A percentile compares a stretch with the other conserved stretches of the same genome.
These are phyloP conservation scores for Phoebastria nigripes DNA, from an alignment of 2,797 vertebrate genomes.

Conservation along the genomic window DNA sequence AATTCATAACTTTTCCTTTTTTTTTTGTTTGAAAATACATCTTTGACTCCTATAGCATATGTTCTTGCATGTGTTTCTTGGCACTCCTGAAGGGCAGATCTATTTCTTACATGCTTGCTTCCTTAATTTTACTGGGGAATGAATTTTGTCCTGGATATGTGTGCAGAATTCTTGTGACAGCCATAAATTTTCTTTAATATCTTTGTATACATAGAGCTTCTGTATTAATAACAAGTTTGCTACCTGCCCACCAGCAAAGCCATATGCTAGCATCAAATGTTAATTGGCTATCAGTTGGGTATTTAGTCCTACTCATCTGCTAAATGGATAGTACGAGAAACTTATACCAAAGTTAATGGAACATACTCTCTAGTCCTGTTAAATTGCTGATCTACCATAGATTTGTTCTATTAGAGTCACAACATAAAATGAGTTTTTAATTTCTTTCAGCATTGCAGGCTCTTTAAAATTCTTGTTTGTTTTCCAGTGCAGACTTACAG, in stretches of 20 bases:
- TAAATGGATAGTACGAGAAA: background rate
- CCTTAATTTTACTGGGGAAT: conserved; percentile 8
- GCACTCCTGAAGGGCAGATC: conserved; percentile 54
- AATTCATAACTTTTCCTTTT: background rate
- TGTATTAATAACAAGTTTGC: background rate
- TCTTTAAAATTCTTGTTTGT: background rate
- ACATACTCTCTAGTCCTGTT: background rate
- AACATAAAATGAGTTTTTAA: background rate
- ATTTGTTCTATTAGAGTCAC: background rate
- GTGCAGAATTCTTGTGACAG: conserved; percentile 37
- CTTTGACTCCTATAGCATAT: conserved; percentile 28
- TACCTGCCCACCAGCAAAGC: conserved; percentile 42
- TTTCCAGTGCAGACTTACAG: background rate
- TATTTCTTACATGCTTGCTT: conserved; percentile 37
- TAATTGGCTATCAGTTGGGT: conserved; percentile 14
- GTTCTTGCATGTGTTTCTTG: conserved; percentile 48
- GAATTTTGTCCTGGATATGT: background rate
- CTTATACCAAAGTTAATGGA: background rate
- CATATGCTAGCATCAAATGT: conserved; percentile 40
- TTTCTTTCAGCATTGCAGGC: background rate
- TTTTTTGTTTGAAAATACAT: background rate
- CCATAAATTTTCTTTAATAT: conserved; percentile 13
- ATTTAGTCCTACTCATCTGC: conserved; percentile 5
- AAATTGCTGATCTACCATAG: background rate
- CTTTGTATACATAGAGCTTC: background rate